Evolutionary conservation across 2,888 invertebrate genomes (phyloP), one percentile per base, ranked within the genome.

Genomic region (Microctonus aethiopoides): DNA sequence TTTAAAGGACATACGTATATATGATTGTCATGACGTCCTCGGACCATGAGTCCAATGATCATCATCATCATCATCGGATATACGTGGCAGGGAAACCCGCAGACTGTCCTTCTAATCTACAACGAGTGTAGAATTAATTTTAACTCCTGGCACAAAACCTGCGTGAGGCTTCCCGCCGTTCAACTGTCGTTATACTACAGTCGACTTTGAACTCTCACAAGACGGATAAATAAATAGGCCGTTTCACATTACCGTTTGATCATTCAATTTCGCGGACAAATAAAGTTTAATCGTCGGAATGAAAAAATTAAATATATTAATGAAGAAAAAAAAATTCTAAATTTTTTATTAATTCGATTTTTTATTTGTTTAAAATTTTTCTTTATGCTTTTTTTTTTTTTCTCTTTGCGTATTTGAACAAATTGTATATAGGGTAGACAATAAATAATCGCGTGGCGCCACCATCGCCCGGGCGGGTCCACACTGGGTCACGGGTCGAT

Each of bases 401-500:
- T 57, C 5, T 16, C 9, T n/a, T 36, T 36, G 4, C 13, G 10
- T 22, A n/a, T 10, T 22, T 54, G 29, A 22, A 13, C 13, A 65
- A 65, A 39, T 56, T 56, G 34, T 36, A 56, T 36, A 56, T 46
- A n/a, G 46, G 16, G 16, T 16, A 46, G 24, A 54, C 32, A 56
- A 54, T 65, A 65, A 65, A 54, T 65, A 41, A 70, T 54, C 64
- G 57, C 52, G 57, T 63, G 72, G 72, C 74, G 72, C 74, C 72
- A 72, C 74, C 62, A 69, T 73, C 72, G 72, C 63, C 57, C 82
- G 83, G 84, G 82, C 80, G 84, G 83, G 83, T 84, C 84, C 84
- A 85, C 46, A 46, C 81, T 85, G 80, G 84, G 84, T 85, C 85
- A 85, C 81, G 81, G 83, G 83, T 84, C 84, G 83, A 84, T 84